Evolutionary conservation across 2,888 invertebrate genomes (phyloP).

Genomic region (Hartigia nigra): DNA sequence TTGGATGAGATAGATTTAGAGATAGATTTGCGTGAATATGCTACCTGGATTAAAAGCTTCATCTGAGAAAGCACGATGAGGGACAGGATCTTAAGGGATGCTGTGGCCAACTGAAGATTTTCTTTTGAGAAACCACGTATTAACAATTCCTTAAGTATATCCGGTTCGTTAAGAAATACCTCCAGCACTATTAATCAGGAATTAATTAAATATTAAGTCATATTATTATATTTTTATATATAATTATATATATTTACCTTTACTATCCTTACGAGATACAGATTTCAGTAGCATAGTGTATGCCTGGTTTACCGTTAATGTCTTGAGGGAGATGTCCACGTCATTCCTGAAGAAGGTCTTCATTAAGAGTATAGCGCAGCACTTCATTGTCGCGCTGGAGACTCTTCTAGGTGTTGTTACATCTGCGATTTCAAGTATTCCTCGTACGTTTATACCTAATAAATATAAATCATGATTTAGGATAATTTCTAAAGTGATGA

Average conservation of each 20-base stretch:
- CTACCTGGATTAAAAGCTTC: neutral
- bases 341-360: slow-evolving; percentile 30
- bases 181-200: slow-evolving; percentile 31
- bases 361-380: slow-evolving; percentile 20
- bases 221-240: too few relatives aligned
- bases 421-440: slow-evolving; percentile 12
- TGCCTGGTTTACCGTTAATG: slow-evolving; percentile 31
- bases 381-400: slow-evolving; percentile 7
- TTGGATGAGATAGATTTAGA: neutral
- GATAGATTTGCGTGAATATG: neutral
- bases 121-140: slow-evolving; percentile 29
- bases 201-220: too few relatives aligned
- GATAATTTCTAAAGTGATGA: neutral
- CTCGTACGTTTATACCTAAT: slow-evolving; percentile 8
- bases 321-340: slow-evolving; percentile 27
- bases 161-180: slow-evolving; percentile 23
- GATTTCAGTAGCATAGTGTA: slow-evolving; percentile 28
- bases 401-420: slow-evolving; percentile 6
- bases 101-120: slow-evolving; percentile 29
- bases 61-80: neutral
- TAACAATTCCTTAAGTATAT: slow-evolving; percentile 28
- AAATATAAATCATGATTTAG: neutral
- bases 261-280: slow-evolving; percentile 8
- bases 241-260: neutral
- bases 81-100: slow-evolving; percentile 18